These are phyloP conservation scores for Thymelicus acteon DNA, from an alignment of 2,888 invertebrate genomes.

Conservation along the genomic window DNA sequence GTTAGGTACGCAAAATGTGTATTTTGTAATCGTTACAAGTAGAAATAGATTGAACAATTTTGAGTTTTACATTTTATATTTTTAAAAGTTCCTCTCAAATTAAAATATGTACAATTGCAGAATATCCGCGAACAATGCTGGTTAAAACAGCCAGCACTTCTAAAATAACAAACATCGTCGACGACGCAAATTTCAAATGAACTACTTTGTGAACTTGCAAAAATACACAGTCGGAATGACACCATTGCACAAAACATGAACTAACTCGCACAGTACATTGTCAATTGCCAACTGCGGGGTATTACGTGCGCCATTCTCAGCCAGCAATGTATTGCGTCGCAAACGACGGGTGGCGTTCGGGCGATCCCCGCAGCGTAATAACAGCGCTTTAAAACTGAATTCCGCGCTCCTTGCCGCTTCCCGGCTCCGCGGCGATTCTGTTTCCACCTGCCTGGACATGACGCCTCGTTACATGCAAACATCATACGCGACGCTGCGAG, in stretches of 20 bases:
- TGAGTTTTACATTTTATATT: too few relatives aligned
- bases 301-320: background rate
- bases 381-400: constrained; percentile 37
- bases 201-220: constrained; percentile 27
- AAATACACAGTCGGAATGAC: constrained; percentile 23
- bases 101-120: too few relatives aligned
- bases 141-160: background rate
- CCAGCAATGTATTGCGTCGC: constrained; percentile 19
- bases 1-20: too few relatives aligned
- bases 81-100: too few relatives aligned
- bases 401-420: constrained; percentile 38
- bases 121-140: background rate
- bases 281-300: constrained; percentile 5
- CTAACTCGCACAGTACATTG: constrained; percentile 6
- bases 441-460: constrained; percentile 42
- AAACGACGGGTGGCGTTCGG: background rate
- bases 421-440: constrained; percentile 33
- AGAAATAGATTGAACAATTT: too few relatives aligned
- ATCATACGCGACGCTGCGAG: constrained; percentile 9
- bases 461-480: constrained; percentile 31
- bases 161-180: background rate
- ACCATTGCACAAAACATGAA: constrained; percentile 12
- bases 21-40: too few relatives aligned
- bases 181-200: constrained; percentile 20
- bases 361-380: constrained; percentile 26